Percentiles rank a stretch among this genome's conserved stretches.
Conservation (phyloP, 2,888 invertebrate genomes). For the Brachycybe producta region DNA sequence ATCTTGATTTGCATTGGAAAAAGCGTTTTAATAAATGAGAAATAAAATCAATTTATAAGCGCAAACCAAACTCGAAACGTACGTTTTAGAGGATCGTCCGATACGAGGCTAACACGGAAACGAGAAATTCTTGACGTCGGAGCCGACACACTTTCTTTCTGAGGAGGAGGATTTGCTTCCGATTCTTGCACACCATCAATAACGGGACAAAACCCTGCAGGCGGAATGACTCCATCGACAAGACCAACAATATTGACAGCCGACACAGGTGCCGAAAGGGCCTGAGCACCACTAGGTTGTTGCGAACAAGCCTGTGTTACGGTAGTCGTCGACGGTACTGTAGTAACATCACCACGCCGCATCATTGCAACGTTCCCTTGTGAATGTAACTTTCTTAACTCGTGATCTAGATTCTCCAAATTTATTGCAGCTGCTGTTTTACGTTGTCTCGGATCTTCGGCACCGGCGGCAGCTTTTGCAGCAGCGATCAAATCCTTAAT, state of each 20-base stretch:
- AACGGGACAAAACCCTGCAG: slow-evolving; percentile 17
- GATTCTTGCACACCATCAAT: slow-evolving; percentile 3
- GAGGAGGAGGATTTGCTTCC: slow-evolving; percentile 7
- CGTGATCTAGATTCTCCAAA: slow-evolving; percentile 20
- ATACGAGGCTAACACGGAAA: slow-evolving; percentile 42
- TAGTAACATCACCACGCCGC: slow-evolving; percentile 5
- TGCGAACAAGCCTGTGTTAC: slow-evolving; percentile 6
- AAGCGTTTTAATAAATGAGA: no score
- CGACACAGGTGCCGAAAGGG: slow-evolving; percentile 16
- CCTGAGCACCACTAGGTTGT: not conserved
- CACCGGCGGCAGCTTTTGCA: not conserved
- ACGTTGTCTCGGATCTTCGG: slow-evolving; percentile 10
- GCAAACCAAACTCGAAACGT: no score
- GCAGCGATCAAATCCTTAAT: not conserved
- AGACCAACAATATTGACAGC: slow-evolving; percentile 10
- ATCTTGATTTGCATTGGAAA: no score
- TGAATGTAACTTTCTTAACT: slow-evolving; percentile 20
- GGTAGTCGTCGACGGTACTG: not conserved
- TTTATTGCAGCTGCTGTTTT: slow-evolving; percentile 17
- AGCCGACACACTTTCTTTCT: slow-evolving; percentile 6
- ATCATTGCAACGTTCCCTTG: slow-evolving; percentile 17
- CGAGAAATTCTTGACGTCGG: slow-evolving; percentile 36
- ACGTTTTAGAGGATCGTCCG: slow-evolving; percentile 19
- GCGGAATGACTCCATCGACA: not conserved
- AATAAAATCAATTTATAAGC: no score